Percentiles rank a stretch among this genome's conserved stretches.
Evolutionary conservation across 1,140 invertebrate species (phyloP).

Genomic region (Ephestia elutella): DNA sequence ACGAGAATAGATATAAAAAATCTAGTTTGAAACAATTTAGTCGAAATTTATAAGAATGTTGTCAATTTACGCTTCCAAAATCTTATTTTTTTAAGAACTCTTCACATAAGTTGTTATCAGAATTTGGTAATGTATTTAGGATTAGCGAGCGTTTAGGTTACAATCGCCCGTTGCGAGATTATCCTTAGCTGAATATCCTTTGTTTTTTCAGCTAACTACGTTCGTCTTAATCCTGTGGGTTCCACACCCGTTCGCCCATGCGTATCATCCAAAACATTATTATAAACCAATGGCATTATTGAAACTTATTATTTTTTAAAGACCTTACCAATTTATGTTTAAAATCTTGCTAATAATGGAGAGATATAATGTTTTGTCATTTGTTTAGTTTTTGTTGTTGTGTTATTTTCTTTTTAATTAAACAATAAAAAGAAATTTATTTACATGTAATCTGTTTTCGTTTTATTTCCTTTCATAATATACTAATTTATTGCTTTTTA

Average conservation of each 20-base stretch:
- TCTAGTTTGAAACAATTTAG: background rate
- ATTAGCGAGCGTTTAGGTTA: slow-evolving; percentile 31
- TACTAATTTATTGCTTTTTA: too few relatives aligned
- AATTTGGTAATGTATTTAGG: slow-evolving; percentile 30
- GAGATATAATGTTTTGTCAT: too few relatives aligned
- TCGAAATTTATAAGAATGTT: background rate
- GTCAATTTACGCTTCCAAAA: slow-evolving; percentile 11
- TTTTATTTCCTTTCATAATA: too few relatives aligned
- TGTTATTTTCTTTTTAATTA: too few relatives aligned
- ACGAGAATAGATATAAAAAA: slow-evolving; percentile 31
- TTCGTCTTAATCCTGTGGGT: slow-evolving; percentile 33
- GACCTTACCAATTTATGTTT: too few relatives aligned
- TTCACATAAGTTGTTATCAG: background rate
- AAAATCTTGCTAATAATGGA: too few relatives aligned
- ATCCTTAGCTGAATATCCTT: slow-evolving; percentile 36
- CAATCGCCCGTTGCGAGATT: slow-evolving; percentile 25
- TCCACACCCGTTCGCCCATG: background rate
- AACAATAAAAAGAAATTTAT: too few relatives aligned
- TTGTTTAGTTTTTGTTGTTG: too few relatives aligned
- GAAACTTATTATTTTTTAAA: too few relatives aligned
- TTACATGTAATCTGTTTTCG: too few relatives aligned
- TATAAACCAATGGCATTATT: too few relatives aligned
- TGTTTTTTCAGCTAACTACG: slow-evolving; percentile 47
- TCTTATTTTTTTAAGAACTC: background rate
- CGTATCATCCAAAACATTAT: background rate